Evolutionary conservation across 35 echinoderm and acorn worm genomes (phyloP), one percentile per base, ranked within the genome.

Genomic region (Lytechinus variegatus): DNA sequence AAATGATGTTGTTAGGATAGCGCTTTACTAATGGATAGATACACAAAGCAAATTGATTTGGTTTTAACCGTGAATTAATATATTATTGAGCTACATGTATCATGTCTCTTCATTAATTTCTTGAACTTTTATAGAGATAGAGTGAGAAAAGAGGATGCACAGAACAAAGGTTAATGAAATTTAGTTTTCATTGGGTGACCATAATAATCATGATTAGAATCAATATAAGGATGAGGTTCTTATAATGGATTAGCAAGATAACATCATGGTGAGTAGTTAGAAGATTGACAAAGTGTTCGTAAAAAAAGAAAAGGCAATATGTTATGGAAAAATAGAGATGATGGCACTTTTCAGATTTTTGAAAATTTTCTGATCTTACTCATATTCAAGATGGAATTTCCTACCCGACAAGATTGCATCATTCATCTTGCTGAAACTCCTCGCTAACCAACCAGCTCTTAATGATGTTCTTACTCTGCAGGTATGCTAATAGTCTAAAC

Each of bases 351-450:
- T 3, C 10, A n/a, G 88, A 90, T 90, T 7, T 44, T 54, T 90
- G 88, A 90, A 44, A 44, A 44, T 90, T 4, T 90, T 28, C 7
- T 29, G 88, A 54, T 0, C 5, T 90, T 90, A 52, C 8, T 90
- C 52, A 54, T 90, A 61, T 96, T 54, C 71, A 87, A 99, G 98
- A 19, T 87, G 97, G 66, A 88, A 95, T 33, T 91, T 94, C 14
- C 86, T 99, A 61, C 95, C 95, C 58, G 97, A 99, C 95, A 97
- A 96, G 79, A 86, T 92, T 55, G 98, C 98, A 61, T 97, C 95
- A 52, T 99, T 97, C 54, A 96, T 99, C 54, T 72, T 92, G 21
- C 79, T 99, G 53, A 99, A 99, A 55, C 95, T 99, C 10, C 86
- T 97, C 13, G 79, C 90, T 52, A 94, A 52, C 71, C 96, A 99